Evolutionary conservation across 2,888 invertebrate species (phyloP).

Genomic region (Hofmannophila pseudospretella): DNA sequence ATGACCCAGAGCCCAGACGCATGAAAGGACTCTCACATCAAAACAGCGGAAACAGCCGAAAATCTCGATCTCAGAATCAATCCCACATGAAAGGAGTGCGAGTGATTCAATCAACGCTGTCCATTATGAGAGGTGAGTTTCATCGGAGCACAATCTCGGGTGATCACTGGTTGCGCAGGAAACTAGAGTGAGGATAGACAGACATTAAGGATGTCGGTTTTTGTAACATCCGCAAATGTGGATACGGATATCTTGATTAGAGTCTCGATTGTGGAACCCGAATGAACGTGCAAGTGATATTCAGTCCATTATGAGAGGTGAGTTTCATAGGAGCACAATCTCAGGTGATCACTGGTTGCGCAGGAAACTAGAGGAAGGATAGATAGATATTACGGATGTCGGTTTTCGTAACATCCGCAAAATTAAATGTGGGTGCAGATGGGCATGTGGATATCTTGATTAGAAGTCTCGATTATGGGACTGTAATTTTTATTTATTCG

Average conservation of each 20-base stretch:
- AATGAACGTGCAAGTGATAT: slow-evolving; percentile 50
- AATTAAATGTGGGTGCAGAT: too few relatives aligned
- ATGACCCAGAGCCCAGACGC: background rate
- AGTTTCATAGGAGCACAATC: slow-evolving; percentile 47
- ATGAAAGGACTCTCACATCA: background rate
- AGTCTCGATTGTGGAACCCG: slow-evolving; percentile 41
- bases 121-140: slow-evolving; percentile 53
- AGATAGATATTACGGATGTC: too few relatives aligned
- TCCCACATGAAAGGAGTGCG: slow-evolving; percentile 44
- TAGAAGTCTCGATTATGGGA: slow-evolving; percentile 42
- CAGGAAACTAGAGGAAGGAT: slow-evolving; percentile 8
- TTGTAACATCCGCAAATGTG: too few relatives aligned
- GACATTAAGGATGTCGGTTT: too few relatives aligned
- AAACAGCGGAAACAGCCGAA: slow-evolving; percentile 22
- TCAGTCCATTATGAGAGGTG: slow-evolving; percentile 52
- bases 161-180: slow-evolving; percentile 32
- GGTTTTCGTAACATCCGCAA: too few relatives aligned
- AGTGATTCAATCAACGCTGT: slow-evolving; percentile 56
- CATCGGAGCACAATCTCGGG: slow-evolving; percentile 47
- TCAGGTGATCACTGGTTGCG: slow-evolving; percentile 37
- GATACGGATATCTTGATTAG: too few relatives aligned
- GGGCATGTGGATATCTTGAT: too few relatives aligned
- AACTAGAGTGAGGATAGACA: too few relatives aligned
- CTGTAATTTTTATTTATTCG: too few relatives aligned
- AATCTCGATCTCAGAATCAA: slow-evolving; percentile 47